Evolutionary conservation across 1,140 invertebrate species (phyloP), one percentile per base, ranked within the genome.

Genomic region (Aphaenogaster floridana): DNA sequence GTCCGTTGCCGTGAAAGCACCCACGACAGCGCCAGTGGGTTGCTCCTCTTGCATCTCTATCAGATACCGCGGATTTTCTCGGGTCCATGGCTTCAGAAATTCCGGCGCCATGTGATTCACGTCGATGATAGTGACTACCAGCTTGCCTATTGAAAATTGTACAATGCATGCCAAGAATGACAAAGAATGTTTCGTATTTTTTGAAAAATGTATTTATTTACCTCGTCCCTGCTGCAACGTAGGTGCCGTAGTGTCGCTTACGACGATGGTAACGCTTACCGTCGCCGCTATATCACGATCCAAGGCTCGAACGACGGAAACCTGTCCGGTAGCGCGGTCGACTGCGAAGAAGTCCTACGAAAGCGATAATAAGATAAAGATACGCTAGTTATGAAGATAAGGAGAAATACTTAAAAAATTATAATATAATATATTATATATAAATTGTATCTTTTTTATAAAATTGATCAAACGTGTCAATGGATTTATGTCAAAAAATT

Each of bases 111-210:
- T 96, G 88, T 97, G 96, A 93, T 97, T 97, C 21, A 97, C 97
- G 93, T 99, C 98, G 50, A 98, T 97, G 63, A 99, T 98, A 2
- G 97, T 98, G 39, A 99, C 97, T 80, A 98, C 97, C 6, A 99
- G 94, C 74, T 97, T 97, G 42, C 98, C 98, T 97, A 93, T 87
- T 90, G 77, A 74, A 13, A 63, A 66, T 76, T 57, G 11, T 36
- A 42, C 4, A 15, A 36, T 3, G 15, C 2, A 17, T 34, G 61
- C 64, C 15, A 66, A 61, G 9, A 66, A 76, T 50, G 4, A 36
- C 8, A n/a, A 42, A 21, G 13, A 76, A 5, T 45, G 63, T 84
- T 76, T 74, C 3, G 54, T 63, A 57, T 54, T 79, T 69, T 57
- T 79, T 6, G 7, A 72, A 69, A 42, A 28, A 17, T 69, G 0